Base-by-base conservation (phyloP, 2,113 vertebrate species). In the Pteronura brasiliensis region DNA sequence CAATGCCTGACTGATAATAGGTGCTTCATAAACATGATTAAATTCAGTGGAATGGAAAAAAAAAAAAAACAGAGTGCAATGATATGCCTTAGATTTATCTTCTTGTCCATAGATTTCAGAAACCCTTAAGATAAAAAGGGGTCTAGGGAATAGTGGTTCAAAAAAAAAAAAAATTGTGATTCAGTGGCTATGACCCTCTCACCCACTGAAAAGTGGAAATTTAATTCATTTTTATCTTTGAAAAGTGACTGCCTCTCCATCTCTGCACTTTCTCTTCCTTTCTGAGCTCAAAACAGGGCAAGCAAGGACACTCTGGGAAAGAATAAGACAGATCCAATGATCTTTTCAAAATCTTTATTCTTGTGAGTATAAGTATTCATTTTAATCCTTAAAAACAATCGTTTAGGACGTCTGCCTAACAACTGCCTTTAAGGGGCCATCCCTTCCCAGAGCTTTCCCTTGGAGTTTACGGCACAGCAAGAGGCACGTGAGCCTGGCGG, bases 201-300 rank as follows among this genome's bases (percentile, higher is more conserved):
- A 74, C 65, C 65, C 83, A 2, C 44, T 93, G 69, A 63, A 88
- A 92, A 87, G 23, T 8, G 18, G 61, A 72, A 88, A 88, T 80
- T 21, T 72, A 21, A 42, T 61, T 95, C 86, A 36, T 93, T 92
- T 91, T 96, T 71, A 34, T 84, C 81, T 91, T 93, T 65, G 42
- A 44, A 84, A 95, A 74, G 21, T 42, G 31, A 47, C 39, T 79
- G 39, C 23, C 4, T 81, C 77, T 74, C 3, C 15, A 9, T 83
- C n/a, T 84, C 52, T 90, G 39, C 3, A 39, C 10, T 29, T 74
- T 69, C 79, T 95, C 18, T 93, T 96, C 34, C 84, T 85, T 74
- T 39, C 71, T 91, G 59, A 69, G 47, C 47, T 76, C 42, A 90
- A 91, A 82, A 63, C 25, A 6, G 29, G 31, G 17, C 44, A 39